These are phyloP conservation scores for Bufo bufo DNA, from an alignment of 2,113 vertebrate species.

Conservation along the genomic window DNA sequence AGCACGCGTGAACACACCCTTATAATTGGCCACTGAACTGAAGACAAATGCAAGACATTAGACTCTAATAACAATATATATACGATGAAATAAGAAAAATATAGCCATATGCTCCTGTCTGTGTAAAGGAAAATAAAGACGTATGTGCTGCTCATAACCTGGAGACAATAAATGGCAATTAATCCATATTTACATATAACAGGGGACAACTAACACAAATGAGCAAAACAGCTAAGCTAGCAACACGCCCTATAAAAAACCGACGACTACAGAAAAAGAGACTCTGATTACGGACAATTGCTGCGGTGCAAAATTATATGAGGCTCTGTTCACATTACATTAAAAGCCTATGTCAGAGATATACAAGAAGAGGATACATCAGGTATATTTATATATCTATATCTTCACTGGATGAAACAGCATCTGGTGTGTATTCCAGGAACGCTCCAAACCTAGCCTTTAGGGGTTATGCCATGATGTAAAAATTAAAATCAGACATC, in stretches of 20 bases:
- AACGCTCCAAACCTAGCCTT: too few relatives aligned
- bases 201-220: neutral
- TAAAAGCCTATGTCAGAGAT: too few relatives aligned
- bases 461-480: too few relatives aligned
- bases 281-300: neutral
- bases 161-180: neutral
- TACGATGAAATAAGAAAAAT: neutral
- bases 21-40: neutral
- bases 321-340: neutral
- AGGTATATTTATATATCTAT: too few relatives aligned
- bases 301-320: neutral
- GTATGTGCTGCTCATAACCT: neutral
- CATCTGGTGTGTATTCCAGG: too few relatives aligned
- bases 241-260: neutral
- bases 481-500: too few relatives aligned
- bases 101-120: conserved; percentile 3
- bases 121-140: neutral
- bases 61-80: neutral
- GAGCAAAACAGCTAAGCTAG: neutral
- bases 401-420: too few relatives aligned
- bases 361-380: too few relatives aligned
- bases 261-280: neutral
- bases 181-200: conserved; percentile 12
- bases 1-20: too few relatives aligned
- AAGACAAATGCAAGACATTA: neutral